Conservation (phyloP, 2,888 invertebrate species). For the Caenorhabditis sp. region DNA sequence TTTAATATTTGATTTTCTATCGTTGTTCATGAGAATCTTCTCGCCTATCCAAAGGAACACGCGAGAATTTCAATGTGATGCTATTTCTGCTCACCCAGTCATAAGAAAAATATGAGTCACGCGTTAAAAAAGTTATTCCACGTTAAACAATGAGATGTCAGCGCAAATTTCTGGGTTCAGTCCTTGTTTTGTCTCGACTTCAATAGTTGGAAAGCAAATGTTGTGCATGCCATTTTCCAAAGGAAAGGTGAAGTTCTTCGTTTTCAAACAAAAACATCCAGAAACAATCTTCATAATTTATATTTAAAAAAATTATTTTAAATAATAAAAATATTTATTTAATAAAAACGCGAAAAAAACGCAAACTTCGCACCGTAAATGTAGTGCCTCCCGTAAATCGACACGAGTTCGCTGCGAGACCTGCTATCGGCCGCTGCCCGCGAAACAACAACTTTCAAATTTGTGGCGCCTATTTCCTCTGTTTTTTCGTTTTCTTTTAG, state of each 20-base stretch:
- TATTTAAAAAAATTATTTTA: too few species aligned
- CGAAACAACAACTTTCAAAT: conserved; percentile 37
- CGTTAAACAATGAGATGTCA: background rate
- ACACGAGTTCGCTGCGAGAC: conserved; percentile 49
- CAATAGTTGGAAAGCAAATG: background rate
- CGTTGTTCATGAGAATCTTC: background rate
- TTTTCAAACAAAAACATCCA: too few species aligned
- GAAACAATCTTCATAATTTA: too few species aligned
- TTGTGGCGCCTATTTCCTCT: background rate
- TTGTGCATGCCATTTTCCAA: background rate
- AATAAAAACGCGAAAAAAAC: too few species aligned
- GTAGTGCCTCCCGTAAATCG: conserved; percentile 28
- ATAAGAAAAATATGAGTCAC: conserved; percentile 7
- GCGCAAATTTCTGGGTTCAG: background rate
- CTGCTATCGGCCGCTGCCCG: conserved; percentile 8
- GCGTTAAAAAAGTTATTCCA: background rate
- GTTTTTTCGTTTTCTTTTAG: background rate
- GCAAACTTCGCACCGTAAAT: background rate
- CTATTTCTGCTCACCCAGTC: background rate
- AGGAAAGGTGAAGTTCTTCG: background rate
- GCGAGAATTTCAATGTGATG: background rate
- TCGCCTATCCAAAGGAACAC: background rate
- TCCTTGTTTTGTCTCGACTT: background rate
- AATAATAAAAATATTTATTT: too few species aligned
- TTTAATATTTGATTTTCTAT: background rate